Conservation (phyloP, 2,113 vertebrate genomes). For the Dromas ardeola region DNA sequence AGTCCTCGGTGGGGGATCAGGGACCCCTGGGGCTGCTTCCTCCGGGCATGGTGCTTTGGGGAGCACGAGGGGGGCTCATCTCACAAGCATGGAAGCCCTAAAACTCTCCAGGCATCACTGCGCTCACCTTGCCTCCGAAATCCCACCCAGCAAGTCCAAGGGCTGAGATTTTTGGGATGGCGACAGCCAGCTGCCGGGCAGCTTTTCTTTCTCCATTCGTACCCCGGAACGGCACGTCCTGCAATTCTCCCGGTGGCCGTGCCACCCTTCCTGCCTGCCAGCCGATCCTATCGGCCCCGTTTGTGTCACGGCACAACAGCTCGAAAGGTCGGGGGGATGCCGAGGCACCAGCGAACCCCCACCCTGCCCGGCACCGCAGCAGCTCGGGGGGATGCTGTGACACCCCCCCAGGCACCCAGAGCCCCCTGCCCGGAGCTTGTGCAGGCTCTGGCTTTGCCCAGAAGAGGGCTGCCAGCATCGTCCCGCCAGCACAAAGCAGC, state of each 20-base stretch:
- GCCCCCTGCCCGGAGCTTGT: fast-evolving
- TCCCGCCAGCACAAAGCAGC: background rate
- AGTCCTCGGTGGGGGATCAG: background rate
- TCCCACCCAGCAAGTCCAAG: background rate
- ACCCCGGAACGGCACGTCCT: slow-evolving; percentile 68
- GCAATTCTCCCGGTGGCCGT: slow-evolving; percentile 74
- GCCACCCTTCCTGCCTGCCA: slow-evolving; percentile 79
- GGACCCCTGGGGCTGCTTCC: background rate
- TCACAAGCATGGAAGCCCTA: background rate
- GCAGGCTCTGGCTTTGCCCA: background rate
- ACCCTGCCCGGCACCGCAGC: background rate
- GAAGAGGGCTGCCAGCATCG: background rate
- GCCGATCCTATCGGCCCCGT: slow-evolving; percentile 65
- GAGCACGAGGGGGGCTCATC: background rate
- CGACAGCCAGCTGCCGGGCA: background rate
- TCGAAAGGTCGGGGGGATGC: background rate
- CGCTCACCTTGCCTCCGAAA: background rate
- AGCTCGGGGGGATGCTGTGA: fast-evolving
- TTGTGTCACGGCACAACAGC: slow-evolving; percentile 18
- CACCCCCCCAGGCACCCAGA: fast-evolving
- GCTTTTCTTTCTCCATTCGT: background rate
- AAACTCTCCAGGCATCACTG: background rate
- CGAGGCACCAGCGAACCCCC: background rate
- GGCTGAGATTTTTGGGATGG: background rate
- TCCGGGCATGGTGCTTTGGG: fast-evolving